Base-by-base conservation (phyloP, 2,113 vertebrate genomes). In the Tupaia chinensis region DNA sequence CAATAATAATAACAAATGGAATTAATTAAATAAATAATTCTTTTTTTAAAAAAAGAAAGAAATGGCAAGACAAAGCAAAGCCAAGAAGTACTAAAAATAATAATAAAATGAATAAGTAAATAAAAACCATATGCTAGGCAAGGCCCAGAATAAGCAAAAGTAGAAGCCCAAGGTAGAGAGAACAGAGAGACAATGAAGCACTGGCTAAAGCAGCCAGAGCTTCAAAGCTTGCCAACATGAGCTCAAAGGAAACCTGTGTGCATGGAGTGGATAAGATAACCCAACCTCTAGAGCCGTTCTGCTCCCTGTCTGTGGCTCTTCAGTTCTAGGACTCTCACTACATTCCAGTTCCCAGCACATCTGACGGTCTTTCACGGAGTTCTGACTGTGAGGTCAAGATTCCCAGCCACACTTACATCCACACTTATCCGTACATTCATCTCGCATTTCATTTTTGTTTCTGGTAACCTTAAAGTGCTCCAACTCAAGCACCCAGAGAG, bases 271-370 rank as follows among this genome's bases (percentile, higher is more conserved):
- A 10, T 5, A 19, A 68, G 10, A 58, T 32, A 29, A 19, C 44
- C 7, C 53, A 25, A 16, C 56, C 15, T 0, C 0, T 3, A 65
- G 25, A 17, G 76, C 20, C 2, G 0, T 44, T 7, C 3, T 8
- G 29, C 8, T 13, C 34, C 17, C 2, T 12, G 10, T 44, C 5
- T 2, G 2, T 4, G 27, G 11, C 25, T 3, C 32, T 16, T 78
- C 16, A 7, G 14, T 53, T 61, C 89, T 84, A 12, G 34, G 14
- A 60, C 34, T 15, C 5, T 69, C 13, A 2, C 27, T 4, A 13
- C 20, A 0, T 10, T 25, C 79, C 1, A 20, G 60, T 69, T 68
- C n/a, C 19, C 6, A 2, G 44, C 70, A 74, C 11, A 11, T 14
- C 22, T 7, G 5, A 17, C 1, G 2, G 20, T 9, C 79, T 58